Evolutionary conservation across 2,888 invertebrate genomes (phyloP).

Genomic region (Eupithecia subfuscata): DNA sequence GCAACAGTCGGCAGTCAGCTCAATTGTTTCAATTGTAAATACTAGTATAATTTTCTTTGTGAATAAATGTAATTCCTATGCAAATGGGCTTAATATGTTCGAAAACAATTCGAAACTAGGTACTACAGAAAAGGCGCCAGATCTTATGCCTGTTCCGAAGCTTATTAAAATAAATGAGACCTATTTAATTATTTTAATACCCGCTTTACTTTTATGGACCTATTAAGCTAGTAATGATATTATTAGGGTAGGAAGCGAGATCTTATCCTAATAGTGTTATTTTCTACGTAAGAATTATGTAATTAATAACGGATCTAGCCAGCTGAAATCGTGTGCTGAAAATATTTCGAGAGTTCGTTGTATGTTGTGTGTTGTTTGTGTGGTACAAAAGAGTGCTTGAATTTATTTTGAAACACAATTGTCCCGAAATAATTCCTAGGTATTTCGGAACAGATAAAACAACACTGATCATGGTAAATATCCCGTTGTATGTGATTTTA

Average conservation of each 20-base stretch:
- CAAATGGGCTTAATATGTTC: too few species aligned
- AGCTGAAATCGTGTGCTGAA: background rate
- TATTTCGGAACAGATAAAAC: too few species aligned
- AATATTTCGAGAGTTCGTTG: background rate
- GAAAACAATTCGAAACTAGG: background rate
- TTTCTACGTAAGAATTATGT: background rate
- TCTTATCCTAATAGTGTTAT: constrained; percentile 17
- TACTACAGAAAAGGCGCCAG: background rate
- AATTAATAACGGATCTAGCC: background rate
- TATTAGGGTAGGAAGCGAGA: background rate
- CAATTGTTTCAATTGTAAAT: too few species aligned
- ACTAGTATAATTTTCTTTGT: too few species aligned
- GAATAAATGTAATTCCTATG: too few species aligned
- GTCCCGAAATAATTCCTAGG: too few species aligned
- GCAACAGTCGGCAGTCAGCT: too few species aligned
- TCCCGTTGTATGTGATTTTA: too few species aligned
- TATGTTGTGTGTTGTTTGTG: too few species aligned
- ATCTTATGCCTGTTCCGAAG: background rate
- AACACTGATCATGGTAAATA: too few species aligned
- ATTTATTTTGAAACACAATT: too few species aligned
- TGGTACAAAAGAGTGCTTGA: too few species aligned
- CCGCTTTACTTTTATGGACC: constrained; percentile 24
- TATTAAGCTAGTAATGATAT: constrained; percentile 12
- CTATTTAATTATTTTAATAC: constrained; percentile 21
- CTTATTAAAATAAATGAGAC: constrained; percentile 4